Evolutionary conservation across 2,797 vertebrate species (phyloP).

Genomic region (Syngnathus rostellatus): DNA sequence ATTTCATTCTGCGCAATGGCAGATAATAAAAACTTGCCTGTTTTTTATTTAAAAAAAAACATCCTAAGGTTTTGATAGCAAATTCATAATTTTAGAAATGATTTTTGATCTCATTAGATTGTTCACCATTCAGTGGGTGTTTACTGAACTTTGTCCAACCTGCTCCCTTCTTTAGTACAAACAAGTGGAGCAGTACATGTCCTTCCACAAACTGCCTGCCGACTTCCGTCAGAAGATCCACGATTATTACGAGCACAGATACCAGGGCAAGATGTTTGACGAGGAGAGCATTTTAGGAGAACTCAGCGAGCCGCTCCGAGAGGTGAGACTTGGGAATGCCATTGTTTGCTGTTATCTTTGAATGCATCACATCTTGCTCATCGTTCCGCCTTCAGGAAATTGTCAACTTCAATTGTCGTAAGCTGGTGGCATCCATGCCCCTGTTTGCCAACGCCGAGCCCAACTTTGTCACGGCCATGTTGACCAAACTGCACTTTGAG

Average conservation of each 20-base stretch:
- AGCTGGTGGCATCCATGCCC: slow-evolving; percentile 90
- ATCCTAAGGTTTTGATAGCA: too few relatives aligned
- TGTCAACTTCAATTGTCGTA: slow-evolving; percentile 91
- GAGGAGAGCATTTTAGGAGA: slow-evolving; percentile 96
- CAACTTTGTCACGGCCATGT: slow-evolving; percentile 90
- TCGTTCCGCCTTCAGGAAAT: slow-evolving; percentile 73
- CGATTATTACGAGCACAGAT: slow-evolving; percentile 95
- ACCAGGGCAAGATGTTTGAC: slow-evolving; percentile 99
- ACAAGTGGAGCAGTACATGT: slow-evolving; percentile 99
- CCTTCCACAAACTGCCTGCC: slow-evolving; percentile 92
- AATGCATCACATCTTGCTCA: background rate
- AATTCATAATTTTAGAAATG: too few relatives aligned
- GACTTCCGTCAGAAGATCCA: slow-evolving; percentile 98
- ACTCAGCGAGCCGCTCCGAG: slow-evolving; percentile 87
- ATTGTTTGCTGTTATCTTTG: background rate
- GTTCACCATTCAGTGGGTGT: background rate
- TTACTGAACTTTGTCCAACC: slow-evolving; percentile 29
- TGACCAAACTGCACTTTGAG: slow-evolving; percentile 89
- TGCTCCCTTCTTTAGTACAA: slow-evolving; percentile 77
- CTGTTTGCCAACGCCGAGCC: slow-evolving; percentile 91
- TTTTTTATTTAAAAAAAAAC: too few relatives aligned
- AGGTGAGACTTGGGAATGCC: slow-evolving; percentile 67
- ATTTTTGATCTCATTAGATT: background rate
- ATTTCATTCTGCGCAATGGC: background rate
- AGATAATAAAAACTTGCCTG: too few relatives aligned